Evolutionary conservation across 2,888 invertebrate genomes (phyloP), one percentile per base, ranked within the genome.

Genomic region (Gymnosoma rotundatum): DNA sequence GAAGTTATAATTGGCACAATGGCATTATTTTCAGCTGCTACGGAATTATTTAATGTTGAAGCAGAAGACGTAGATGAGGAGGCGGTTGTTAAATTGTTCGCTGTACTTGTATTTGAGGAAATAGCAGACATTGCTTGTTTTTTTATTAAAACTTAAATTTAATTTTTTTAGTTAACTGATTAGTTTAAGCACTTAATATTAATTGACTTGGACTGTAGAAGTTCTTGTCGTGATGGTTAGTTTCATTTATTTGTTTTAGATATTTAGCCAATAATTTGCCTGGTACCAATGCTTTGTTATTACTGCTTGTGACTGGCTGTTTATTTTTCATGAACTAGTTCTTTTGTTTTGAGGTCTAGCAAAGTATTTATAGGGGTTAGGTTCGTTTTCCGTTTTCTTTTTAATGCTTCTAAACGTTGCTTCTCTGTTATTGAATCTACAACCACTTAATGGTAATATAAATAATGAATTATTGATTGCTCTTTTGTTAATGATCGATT

Each of bases 1-100:
- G 84, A 63, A 48, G 56, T 64, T 69, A 66, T 87, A 58, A 88
- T 70, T 72, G 83, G 80, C 54, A 78, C 75, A 80, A 82, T 78
- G 48, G 60, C 75, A 84, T 78, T 80, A 56, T 52, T 80, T 58
- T 48, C 70, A 87, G 60, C 66, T 83, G 69, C 63, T 52, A 56
- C 58, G 45, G 80, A 61, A 67, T 56, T 81, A 52, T 54, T 83
- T 61, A 70, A 38, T 64, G 52, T 32, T 48, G 63, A 61, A 45
- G 58, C 45, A 50, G 72, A 56, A 32, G 78, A 60, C n/a, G 79
- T 61, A 9, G 83, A 58, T 52, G 83, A 48, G n/a, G 74, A 48
- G 14, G 84, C 66, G 56, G 81, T 50, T 36, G 58, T 61, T 25
- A 54, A 45, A 38, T 61, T 73, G n/a, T 72, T 83, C 12, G 52